Evolutionary conservation across 1,140 invertebrate genomes (phyloP).

Genomic region (Drosophila ananassae): DNA sequence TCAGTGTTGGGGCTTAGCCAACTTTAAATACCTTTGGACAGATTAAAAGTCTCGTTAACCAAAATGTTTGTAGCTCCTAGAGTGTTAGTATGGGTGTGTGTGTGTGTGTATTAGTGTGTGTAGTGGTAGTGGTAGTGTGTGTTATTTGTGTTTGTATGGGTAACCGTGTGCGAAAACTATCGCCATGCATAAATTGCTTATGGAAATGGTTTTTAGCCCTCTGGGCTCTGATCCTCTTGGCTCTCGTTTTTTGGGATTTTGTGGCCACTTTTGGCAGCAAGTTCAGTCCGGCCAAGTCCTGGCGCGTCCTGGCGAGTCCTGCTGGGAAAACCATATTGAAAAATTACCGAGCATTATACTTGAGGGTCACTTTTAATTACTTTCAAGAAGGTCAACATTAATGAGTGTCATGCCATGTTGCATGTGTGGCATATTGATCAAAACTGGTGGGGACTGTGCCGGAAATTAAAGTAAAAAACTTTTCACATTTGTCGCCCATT

Average conservation of each 20-base stretch:
- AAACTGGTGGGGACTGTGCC: slow-evolving; percentile 19
- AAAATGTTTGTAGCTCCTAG: slow-evolving; percentile 64
- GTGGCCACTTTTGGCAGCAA: slow-evolving; percentile 4
- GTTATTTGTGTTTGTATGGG: slow-evolving; percentile 11
- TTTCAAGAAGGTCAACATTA: slow-evolving; percentile 81
- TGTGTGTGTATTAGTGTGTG: slow-evolving; percentile 17
- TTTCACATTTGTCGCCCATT: slow-evolving; percentile 79
- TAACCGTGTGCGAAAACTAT: slow-evolving; percentile 50
- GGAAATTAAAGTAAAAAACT: slow-evolving; percentile 79
- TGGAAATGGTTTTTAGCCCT: slow-evolving; percentile 36
- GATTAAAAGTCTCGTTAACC: slow-evolving; percentile 83
- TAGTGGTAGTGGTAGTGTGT: background rate
- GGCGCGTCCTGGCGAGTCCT: background rate
- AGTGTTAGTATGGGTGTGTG: background rate
- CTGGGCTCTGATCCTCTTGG: background rate
- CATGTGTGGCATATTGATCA: slow-evolving; percentile 59
- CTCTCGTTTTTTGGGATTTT: background rate
- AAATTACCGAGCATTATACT: slow-evolving; percentile 77
- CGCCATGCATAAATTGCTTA: slow-evolving; percentile 60
- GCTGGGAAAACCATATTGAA: slow-evolving; percentile 43
- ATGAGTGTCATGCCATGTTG: slow-evolving; percentile 61
- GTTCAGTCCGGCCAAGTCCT: slow-evolving; percentile 4
- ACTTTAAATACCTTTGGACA: slow-evolving; percentile 84
- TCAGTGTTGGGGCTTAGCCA: slow-evolving; percentile 80
- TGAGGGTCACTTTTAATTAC: slow-evolving; percentile 82